Percentiles rank a stretch among this genome's conserved stretches.
These are phyloP conservation scores for Ryuthela nishihirai DNA, from an alignment of 2,888 invertebrate species.

Conservation along the genomic window DNA sequence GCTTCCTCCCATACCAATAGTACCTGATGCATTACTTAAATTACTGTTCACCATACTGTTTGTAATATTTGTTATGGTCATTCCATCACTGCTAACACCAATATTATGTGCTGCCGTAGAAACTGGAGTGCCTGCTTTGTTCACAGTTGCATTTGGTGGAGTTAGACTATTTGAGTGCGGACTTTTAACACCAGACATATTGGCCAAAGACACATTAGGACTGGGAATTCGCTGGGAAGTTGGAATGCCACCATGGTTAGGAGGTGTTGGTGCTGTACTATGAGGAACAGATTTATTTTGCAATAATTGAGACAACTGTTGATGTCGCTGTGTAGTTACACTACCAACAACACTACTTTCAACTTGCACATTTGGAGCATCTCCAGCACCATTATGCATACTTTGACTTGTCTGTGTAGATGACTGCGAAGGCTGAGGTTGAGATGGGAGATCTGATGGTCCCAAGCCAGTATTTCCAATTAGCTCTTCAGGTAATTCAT, in stretches of 20 bases:
- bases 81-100: slow-evolving; percentile 35
- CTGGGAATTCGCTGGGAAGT: slow-evolving; percentile 33
- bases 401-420: slow-evolving; percentile 24
- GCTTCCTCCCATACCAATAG: slow-evolving; percentile 27
- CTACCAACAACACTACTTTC: slow-evolving; percentile 22
- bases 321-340: slow-evolving; percentile 37
- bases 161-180: slow-evolving; percentile 53
- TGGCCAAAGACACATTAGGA: slow-evolving; percentile 38
- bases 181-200: slow-evolving; percentile 41
- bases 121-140: slow-evolving; percentile 49
- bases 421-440: slow-evolving; percentile 38
- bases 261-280: slow-evolving; percentile 21
- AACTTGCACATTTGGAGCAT: slow-evolving; percentile 18
- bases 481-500: slow-evolving; percentile 86
- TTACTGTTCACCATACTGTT: slow-evolving; percentile 36
- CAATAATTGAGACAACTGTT: slow-evolving; percentile 42
- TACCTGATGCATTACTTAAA: slow-evolving; percentile 29
- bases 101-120: slow-evolving; percentile 43
- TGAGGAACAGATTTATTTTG: slow-evolving; percentile 41
- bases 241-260: slow-evolving; percentile 22
- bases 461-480: slow-evolving; percentile 17
- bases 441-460: slow-evolving; percentile 22
- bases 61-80: slow-evolving; percentile 39
- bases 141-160: slow-evolving; percentile 75
- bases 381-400: slow-evolving; percentile 41